phyloP scores from a whole-genome alignment of 2,888 invertebrate species.

The Lydus trimaculatus region DNA sequence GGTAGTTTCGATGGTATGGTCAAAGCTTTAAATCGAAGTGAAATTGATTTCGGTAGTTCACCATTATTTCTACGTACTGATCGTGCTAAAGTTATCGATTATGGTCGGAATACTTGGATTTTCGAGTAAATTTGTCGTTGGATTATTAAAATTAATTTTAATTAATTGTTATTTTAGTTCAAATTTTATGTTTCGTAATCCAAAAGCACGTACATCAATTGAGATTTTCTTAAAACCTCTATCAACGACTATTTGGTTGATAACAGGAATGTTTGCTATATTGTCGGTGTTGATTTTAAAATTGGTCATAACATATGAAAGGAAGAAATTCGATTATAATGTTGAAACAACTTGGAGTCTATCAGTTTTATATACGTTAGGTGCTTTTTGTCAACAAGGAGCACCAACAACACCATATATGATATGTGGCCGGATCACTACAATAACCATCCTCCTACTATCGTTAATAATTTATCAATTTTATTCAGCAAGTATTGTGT shows the following conservation, averaged over 20 bases:
- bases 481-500: slow-evolving; percentile 73
- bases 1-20: slow-evolving; percentile 53
- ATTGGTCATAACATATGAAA: slow-evolving; percentile 38
- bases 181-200: slow-evolving; percentile 51
- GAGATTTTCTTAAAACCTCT: slow-evolving; percentile 50
- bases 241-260: slow-evolving; percentile 46
- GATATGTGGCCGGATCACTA: slow-evolving; percentile 47
- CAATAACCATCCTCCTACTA: slow-evolving; percentile 45
- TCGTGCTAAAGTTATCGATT: slow-evolving; percentile 46
- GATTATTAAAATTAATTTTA: background rate
- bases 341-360: slow-evolving; percentile 46
- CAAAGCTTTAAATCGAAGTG: slow-evolving; percentile 42
- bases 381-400: slow-evolving; percentile 54
- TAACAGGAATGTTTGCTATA: slow-evolving; percentile 36
- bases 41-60: slow-evolving; percentile 50
- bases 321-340: slow-evolving; percentile 18
- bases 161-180: slow-evolving; percentile 37
- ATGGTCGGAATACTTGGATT: slow-evolving; percentile 51
- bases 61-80: slow-evolving; percentile 50
- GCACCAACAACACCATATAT: slow-evolving; percentile 39
- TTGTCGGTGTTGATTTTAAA: slow-evolving; percentile 41
- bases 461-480: slow-evolving; percentile 67
- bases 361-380: slow-evolving; percentile 42
- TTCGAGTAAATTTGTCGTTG: slow-evolving; percentile 41
- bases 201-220: slow-evolving; percentile 45